Evolutionary conservation across 2,113 vertebrate genomes (phyloP), one percentile per base, ranked within the genome.

Genomic region (Aramus guarauna): DNA sequence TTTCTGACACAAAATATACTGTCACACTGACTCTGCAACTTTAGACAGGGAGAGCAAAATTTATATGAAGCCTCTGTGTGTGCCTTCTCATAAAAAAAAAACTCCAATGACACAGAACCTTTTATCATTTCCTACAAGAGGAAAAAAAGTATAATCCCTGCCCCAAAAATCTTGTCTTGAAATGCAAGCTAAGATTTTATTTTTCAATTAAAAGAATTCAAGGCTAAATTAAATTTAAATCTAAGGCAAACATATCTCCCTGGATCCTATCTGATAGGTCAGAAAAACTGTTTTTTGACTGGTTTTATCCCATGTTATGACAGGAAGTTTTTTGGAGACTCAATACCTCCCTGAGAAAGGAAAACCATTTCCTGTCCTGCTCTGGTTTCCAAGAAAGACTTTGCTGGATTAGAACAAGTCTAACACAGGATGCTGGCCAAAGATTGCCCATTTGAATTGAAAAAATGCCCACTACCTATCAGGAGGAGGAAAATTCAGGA

Each of bases 71-170:
- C 11, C 64, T 79, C 20, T 68, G 20, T 41, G 36, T 69, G 32
- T 72, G 47, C 12, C 48, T 73, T 64, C 19, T 69, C 30, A 29
- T 36, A 23, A 29, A 60, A 84, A 29, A 60, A 84, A 36, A 36
- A 9, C 1, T 3, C 4, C 3, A 1, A 13, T 3, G 5, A 59
- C 88, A 67, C 4, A 66, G 29, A 83, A 75, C 3, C 6, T 62
- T 68, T 83, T n/a, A 79, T 45, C 15, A 53, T 62, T 88, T 88
- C 59, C 37, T 69, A 74, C 16, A 80, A 52, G 6, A 50, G 10
- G 9, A 52, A 19, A 55, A 47, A 59, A 83, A 32, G 32, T 11
- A 32, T 5, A 67, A 77, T 16, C 32, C 32, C 26, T 82, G 34
- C 7, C 32, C 22, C 22, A 0, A 66, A 77, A 81, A 62, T 39